A percentile compares a stretch with the other conserved stretches of the same genome.
phyloP scores from a whole-genome alignment of 35 echinoderm and acorn worm genomes.

The Eucidaris tribuloides region DNA sequence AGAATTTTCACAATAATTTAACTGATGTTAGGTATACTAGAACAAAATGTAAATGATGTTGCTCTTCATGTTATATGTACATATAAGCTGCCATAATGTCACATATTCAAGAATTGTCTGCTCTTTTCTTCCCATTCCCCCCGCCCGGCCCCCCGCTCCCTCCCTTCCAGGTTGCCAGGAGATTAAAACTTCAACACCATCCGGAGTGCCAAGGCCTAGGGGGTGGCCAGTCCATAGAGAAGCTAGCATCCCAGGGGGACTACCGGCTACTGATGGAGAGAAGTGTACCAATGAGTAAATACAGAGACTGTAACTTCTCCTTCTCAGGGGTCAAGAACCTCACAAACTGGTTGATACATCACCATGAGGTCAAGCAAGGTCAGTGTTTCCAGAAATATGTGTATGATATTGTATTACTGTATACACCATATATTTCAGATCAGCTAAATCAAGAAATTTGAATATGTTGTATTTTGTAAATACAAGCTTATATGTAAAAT shows the following conservation, averaged over 20 bases:
- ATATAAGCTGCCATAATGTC: too few relatives aligned
- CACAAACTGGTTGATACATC: conserved; percentile 25
- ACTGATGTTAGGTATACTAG: too few relatives aligned
- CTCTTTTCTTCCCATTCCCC: neutral
- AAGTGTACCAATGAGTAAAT: conserved; percentile 27
- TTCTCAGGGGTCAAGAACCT: conserved; percentile 64
- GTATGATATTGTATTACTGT: too few relatives aligned
- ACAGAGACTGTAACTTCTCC: conserved; percentile 76
- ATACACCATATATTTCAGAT: too few relatives aligned
- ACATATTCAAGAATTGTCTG: too few relatives aligned
- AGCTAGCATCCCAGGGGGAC: conserved; percentile 54
- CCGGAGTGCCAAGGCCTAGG: conserved; percentile 68
- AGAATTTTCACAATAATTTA: too few relatives aligned
- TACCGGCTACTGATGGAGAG: conserved; percentile 37
- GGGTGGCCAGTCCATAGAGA: conserved; percentile 91
- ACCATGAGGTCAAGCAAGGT: conserved; percentile 76
- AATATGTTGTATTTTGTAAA: too few relatives aligned
- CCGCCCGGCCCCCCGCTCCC: neutral
- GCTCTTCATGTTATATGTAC: too few relatives aligned
- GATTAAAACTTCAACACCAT: conserved; percentile 74
- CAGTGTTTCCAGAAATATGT: too few relatives aligned
- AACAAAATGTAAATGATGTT: too few relatives aligned
- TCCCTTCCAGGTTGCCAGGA: conserved; percentile 63
- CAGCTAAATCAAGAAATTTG: too few relatives aligned
- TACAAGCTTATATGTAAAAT: too few relatives aligned